A percentile compares a stretch with the other conserved stretches of the same genome.
These are phyloP conservation scores for Orestias chungarensis DNA, from an alignment of 2,797 vertebrate species.

Conservation along the genomic window DNA sequence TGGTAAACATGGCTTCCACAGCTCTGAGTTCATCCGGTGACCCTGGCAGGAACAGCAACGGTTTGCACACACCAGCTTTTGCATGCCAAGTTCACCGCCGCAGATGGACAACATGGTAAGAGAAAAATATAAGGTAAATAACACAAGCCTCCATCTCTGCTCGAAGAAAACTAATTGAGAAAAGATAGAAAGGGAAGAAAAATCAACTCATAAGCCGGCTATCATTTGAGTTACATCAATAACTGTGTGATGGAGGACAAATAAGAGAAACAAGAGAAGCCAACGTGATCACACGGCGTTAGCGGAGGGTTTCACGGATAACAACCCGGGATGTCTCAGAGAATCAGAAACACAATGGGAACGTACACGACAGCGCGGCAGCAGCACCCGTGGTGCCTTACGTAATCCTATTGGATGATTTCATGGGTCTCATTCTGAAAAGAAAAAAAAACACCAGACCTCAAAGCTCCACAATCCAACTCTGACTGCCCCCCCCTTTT, in stretches of 20 bases:
- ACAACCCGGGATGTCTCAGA: conserved; percentile 31
- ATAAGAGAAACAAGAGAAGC: conserved; percentile 12
- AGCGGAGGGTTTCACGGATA: conserved; percentile 37
- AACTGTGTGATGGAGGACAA: conserved; percentile 2
- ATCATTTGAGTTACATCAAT: not conserved
- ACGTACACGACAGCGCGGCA: conserved; percentile 56
- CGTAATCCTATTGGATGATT: conserved; percentile 83
- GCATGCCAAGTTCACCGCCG: conserved; percentile 52
- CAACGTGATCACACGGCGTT: conserved; percentile 15
- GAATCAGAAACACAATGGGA: conserved; percentile 45
- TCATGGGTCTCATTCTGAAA: conserved; percentile 78
- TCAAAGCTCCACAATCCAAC: conserved; percentile 63
- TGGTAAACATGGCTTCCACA: conserved; percentile 70
- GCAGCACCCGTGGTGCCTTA: conserved; percentile 77
- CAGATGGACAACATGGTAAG: conserved; percentile 22
- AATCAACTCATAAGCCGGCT: too few species aligned
- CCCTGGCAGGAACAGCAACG: conserved; percentile 49
- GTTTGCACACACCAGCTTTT: conserved; percentile 41
- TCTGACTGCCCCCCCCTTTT: conserved; percentile 9
- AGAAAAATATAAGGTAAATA: too few species aligned
- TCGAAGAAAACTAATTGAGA: conserved; percentile 7
- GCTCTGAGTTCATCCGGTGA: conserved; percentile 62
- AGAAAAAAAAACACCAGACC: conserved; percentile 55
- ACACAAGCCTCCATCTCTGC: not conserved
- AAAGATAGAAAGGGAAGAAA: not conserved